Percentiles rank a stretch among this genome's conserved stretches.
Conservation (phyloP, 2,888 invertebrate genomes). For the Teinopalpus imperialis region DNA sequence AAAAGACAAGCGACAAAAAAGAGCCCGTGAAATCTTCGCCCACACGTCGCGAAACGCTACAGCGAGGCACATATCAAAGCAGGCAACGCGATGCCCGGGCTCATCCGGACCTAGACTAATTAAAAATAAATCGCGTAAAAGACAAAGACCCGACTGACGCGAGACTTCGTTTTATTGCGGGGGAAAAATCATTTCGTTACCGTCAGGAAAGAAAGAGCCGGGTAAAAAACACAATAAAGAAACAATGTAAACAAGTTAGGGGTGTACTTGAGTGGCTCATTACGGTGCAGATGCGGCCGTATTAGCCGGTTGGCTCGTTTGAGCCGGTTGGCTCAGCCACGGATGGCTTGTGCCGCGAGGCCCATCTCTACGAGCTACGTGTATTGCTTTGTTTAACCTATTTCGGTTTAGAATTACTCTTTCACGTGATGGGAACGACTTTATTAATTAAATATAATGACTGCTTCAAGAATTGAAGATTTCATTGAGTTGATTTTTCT, state of each 20-base stretch:
- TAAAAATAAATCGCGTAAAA: conserved; percentile 59
- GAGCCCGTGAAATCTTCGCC: conserved; percentile 30
- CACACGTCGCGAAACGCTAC: conserved; percentile 33
- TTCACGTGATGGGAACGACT: conserved; percentile 60
- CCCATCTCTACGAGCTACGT: conserved; percentile 40
- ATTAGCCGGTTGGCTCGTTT: conserved; percentile 65
- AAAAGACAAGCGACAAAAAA: conserved; percentile 26
- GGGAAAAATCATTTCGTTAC: conserved; percentile 67
- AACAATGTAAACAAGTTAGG: conserved; percentile 81
- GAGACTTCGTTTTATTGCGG: conserved; percentile 69
- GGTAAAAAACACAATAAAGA: conserved; percentile 81
- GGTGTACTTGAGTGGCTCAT: conserved; percentile 80
- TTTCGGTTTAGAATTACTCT: conserved; percentile 75
- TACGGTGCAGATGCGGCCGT: conserved; percentile 72
- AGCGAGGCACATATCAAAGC: conserved; percentile 27
- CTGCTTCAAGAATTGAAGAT: conserved; percentile 24
- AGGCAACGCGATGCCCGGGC: conserved; percentile 27
- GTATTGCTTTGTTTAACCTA: conserved; percentile 73
- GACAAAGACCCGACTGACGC: conserved; percentile 51
- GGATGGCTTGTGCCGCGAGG: conserved; percentile 42
- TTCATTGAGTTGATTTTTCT: conserved; percentile 17
- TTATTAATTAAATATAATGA: conserved; percentile 60
- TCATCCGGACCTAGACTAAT: conserved; percentile 45
- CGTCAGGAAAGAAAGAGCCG: conserved; percentile 68
- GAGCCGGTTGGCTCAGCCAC: conserved; percentile 42